Evolutionary conservation across 2,888 invertebrate species (phyloP), one percentile per base, ranked within the genome.

Genomic region (Erynnis tages): DNA sequence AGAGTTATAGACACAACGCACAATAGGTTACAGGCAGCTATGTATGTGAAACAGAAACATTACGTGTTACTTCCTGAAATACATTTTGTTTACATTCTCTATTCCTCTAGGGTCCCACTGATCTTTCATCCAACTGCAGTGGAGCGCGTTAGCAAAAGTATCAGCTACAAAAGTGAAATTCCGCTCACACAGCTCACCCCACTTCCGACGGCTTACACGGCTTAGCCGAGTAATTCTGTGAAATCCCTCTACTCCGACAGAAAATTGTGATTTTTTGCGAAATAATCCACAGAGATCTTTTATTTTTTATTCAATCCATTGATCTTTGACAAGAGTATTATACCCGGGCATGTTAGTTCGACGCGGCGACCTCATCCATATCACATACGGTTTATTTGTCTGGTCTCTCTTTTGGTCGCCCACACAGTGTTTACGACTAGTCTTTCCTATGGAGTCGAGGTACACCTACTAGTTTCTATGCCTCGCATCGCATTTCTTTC

Each of bases 211-310:
- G 55, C 49, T 55, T 53, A 55, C 45, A 25, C 7, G 25, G 10
- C 43, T 50, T 50, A 50, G 25, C 50, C 30, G 25, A 50, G 41
- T 45, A 49, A 48, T 49, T 55, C 53, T 45, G 45, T 23, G 25
- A 45, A 54, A 54, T 55, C 55, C 53, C 53, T 45, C 27, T 14
- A 25, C 17, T 34, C 25, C 34, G 32, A 27, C 41, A 45, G 49
- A 32, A 54, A 50, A 35, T 53, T 46, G 53, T 49, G 55, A 53
- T 53, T 55, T 40, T 40, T 47, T 41, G 27, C 34, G 34, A 45
- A 45, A 55, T 53, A 45, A 55, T 49, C 53, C 40, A 5, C 13
- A 10, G 17, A 40, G 19, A 46, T 34, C 27, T 38, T 46, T 41
- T 41, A 23, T 53, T 32, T 34, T 40, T 29, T 19, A 21, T 17